Percentiles rank a stretch among this genome's conserved stretches.
Conservation (phyloP, 2,113 vertebrate genomes). For the Hyaena hyaena region DNA sequence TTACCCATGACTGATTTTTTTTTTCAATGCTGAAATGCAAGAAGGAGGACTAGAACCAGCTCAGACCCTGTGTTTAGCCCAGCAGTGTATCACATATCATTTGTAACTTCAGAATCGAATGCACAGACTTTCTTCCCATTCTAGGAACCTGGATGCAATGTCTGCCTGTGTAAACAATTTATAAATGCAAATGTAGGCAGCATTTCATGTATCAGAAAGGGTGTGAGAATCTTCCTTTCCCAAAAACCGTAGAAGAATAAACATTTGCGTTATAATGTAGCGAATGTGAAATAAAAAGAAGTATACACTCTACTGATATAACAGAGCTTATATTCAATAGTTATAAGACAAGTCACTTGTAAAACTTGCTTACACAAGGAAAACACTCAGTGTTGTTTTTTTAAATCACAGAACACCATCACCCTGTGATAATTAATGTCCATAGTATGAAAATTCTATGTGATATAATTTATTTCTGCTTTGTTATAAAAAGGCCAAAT, state of each 20-base stretch:
- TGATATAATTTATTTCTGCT: slow-evolving; percentile 38
- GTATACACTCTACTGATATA: not conserved
- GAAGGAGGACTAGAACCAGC: slow-evolving; percentile 72
- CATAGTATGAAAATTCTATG: not conserved
- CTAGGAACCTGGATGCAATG: slow-evolving; percentile 64
- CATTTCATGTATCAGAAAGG: slow-evolving; percentile 79
- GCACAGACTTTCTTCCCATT: slow-evolving; percentile 50
- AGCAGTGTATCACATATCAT: slow-evolving; percentile 77
- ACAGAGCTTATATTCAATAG: slow-evolving; percentile 77
- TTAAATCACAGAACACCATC: not conserved
- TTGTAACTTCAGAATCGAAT: slow-evolving; percentile 77
- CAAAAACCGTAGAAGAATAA: slow-evolving; percentile 61
- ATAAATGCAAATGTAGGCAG: slow-evolving; percentile 27
- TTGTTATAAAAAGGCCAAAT: slow-evolving; percentile 26
- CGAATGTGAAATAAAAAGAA: slow-evolving; percentile 59
- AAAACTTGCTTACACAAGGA: slow-evolving; percentile 68
- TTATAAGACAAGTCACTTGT: slow-evolving; percentile 79
- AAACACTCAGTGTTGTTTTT: slow-evolving; percentile 60
- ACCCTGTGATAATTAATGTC: not conserved
- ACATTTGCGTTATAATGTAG: slow-evolving; percentile 73
- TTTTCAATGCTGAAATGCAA: slow-evolving; percentile 79
- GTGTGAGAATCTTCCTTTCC: slow-evolving; percentile 65
- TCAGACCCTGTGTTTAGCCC: slow-evolving; percentile 78
- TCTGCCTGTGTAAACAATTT: slow-evolving; percentile 65
- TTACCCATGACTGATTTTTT: slow-evolving; percentile 61